Evolutionary conservation across 2,797 vertebrate genomes (phyloP).

Genomic region (Falco biarmicus): DNA sequence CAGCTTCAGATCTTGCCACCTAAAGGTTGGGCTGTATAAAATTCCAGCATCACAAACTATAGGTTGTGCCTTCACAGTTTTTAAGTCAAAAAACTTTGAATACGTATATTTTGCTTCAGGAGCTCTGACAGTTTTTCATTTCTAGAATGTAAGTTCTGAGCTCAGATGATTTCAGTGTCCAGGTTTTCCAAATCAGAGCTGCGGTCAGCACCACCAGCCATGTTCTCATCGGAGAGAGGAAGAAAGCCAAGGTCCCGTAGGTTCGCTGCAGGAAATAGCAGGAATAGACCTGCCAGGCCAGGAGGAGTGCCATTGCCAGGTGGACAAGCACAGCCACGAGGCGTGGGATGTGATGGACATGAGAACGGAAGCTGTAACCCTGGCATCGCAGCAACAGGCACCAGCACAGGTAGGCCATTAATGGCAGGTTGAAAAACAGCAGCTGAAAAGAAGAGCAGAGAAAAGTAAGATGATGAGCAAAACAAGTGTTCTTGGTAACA

Average conservation of each 20-base stretch:
- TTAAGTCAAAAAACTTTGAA: background rate
- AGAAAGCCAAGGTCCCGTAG: conserved; percentile 86
- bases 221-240: conserved; percentile 90
- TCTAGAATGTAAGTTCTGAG: conserved; percentile 73
- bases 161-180: conserved; percentile 78
- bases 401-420: conserved; percentile 94
- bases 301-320: conserved; percentile 84
- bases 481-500: background rate
- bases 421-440: conserved; percentile 92
- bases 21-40: background rate
- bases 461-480: background rate
- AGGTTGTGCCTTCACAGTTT: background rate
- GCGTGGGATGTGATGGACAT: conserved; percentile 77
- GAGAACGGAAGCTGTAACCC: conserved; percentile 87
- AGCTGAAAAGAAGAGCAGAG: conserved; percentile 78
- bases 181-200: conserved; percentile 84
- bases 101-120: conserved; percentile 9
- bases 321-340: conserved; percentile 77
- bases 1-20: background rate
- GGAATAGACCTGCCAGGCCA: conserved; percentile 90
- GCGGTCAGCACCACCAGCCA: conserved; percentile 87
- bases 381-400: conserved; percentile 88
- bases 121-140: conserved; percentile 77
- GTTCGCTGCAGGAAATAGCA: conserved; percentile 89
- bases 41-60: background rate